These are phyloP conservation scores for Sinhomidia bicolor DNA, from an alignment of 2,888 invertebrate genomes.

Conservation along the genomic window DNA sequence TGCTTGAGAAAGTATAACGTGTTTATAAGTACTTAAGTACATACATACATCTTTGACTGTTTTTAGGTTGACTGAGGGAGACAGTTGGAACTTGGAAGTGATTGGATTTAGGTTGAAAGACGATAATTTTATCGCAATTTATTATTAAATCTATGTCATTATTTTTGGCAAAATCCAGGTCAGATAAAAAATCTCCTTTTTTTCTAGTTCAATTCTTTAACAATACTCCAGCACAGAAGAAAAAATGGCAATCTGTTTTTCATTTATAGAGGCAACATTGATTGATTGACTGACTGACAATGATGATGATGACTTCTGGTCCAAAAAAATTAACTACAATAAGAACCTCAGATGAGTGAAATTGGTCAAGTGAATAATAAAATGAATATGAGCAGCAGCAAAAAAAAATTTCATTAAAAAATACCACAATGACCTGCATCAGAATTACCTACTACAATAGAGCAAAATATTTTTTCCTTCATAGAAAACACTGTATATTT, in stretches of 20 bases:
- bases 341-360: not conserved
- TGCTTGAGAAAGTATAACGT: not conserved
- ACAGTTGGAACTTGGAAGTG: constrained; percentile 30
- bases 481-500: too few relatives aligned
- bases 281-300: not conserved
- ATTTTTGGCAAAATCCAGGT: constrained; percentile 45
- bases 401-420: constrained; percentile 16
- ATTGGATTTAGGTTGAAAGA: constrained; percentile 25
- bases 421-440: not conserved
- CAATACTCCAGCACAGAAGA: not conserved
- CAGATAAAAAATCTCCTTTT: constrained; percentile 29
- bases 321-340: not conserved
- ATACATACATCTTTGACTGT: not conserved
- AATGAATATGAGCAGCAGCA: not conserved
- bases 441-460: constrained; percentile 14
- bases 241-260: constrained; percentile 33
- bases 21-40: too few relatives aligned
- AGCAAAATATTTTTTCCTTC: not conserved
- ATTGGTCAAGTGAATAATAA: constrained; percentile 39
- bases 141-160: constrained; percentile 15
- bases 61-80: constrained; percentile 13
- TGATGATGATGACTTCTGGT: constrained; percentile 1
- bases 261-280: not conserved
- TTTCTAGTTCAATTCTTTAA: constrained; percentile 68
- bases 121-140: constrained; percentile 19